These are phyloP conservation scores for Cynoglossus semilaevis DNA, from an alignment of 2,113 vertebrate genomes.

Conservation along the genomic window DNA sequence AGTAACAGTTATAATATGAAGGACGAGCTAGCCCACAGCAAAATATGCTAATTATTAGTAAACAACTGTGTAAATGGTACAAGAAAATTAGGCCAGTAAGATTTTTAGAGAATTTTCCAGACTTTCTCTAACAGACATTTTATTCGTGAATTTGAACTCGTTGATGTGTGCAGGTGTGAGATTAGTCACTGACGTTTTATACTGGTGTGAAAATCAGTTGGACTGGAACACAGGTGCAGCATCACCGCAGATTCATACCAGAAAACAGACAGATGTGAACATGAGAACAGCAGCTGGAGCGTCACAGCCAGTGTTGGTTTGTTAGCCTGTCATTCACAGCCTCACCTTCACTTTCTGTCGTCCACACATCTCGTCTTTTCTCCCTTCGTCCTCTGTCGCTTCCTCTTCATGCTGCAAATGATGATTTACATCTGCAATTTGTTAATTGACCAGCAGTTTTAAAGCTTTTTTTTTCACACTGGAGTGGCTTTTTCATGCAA, in stretches of 20 bases:
- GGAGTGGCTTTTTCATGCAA: slow-evolving; percentile 23
- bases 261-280: slow-evolving; percentile 32
- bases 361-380: not conserved
- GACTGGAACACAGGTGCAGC: slow-evolving; percentile 19
- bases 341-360: slow-evolving; percentile 7
- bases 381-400: not conserved
- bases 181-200: slow-evolving; percentile 17
- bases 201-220: slow-evolving; percentile 3
- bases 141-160: too few relatives aligned
- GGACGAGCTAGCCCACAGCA: too few relatives aligned
- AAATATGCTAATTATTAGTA: too few relatives aligned
- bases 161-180: not conserved
- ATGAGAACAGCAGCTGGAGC: slow-evolving; percentile 1
- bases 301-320: too few relatives aligned
- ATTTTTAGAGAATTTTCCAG: too few relatives aligned
- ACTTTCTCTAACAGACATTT: too few relatives aligned
- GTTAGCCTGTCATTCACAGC: not conserved
- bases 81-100: too few relatives aligned
- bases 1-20: too few relatives aligned
- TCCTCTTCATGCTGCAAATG: slow-evolving; percentile 10
- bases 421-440: slow-evolving; percentile 42
- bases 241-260: slow-evolving; percentile 3
- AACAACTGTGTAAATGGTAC: too few relatives aligned
- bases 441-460: slow-evolving; percentile 24
- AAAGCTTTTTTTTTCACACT: slow-evolving; percentile 10